These are phyloP conservation scores for Ganaspis sp. DNA, from an alignment of 1,140 invertebrate species.

Conservation along the genomic window DNA sequence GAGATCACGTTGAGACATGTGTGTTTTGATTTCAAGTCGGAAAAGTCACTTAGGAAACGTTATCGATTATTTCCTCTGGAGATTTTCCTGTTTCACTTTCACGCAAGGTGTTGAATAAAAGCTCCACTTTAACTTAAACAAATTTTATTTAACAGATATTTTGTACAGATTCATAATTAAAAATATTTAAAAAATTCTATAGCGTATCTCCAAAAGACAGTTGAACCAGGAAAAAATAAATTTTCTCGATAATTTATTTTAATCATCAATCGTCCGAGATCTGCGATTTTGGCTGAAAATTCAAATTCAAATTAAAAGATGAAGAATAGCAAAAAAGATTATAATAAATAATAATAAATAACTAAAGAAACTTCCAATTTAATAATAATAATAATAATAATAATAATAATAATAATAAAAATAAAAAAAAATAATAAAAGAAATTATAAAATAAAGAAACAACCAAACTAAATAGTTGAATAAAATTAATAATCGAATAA, in stretches of 20 bases:
- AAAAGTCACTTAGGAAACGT: conserved; percentile 31
- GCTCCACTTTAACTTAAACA: conserved; percentile 26
- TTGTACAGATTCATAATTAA: conserved; percentile 34
- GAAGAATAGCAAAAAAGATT: conserved; percentile 14
- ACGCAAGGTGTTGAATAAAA: not conserved
- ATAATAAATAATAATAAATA: conserved; percentile 1
- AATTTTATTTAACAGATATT: conserved; percentile 49
- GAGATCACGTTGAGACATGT: conserved; percentile 41
- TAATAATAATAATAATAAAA: not conserved
- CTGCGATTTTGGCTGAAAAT: conserved; percentile 67
- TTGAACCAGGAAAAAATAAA: not conserved
- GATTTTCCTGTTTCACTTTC: not conserved
- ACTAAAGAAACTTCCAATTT: too few relatives aligned
- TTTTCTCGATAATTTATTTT: not conserved
- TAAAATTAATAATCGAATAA: too few relatives aligned
- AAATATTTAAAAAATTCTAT: conserved; percentile 44
- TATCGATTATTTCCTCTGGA: conserved; percentile 36
- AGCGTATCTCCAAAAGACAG: conserved; percentile 2
- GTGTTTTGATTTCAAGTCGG: not conserved
- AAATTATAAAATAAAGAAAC: too few relatives aligned
- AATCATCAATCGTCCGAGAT: conserved; percentile 54
- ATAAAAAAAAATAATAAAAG: not conserved
- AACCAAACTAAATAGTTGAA: too few relatives aligned
- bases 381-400: not conserved
- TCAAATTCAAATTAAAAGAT: conserved; percentile 30